Conservation (phyloP, 2,113 vertebrate genomes). For the Thomomys bottae region DNA sequence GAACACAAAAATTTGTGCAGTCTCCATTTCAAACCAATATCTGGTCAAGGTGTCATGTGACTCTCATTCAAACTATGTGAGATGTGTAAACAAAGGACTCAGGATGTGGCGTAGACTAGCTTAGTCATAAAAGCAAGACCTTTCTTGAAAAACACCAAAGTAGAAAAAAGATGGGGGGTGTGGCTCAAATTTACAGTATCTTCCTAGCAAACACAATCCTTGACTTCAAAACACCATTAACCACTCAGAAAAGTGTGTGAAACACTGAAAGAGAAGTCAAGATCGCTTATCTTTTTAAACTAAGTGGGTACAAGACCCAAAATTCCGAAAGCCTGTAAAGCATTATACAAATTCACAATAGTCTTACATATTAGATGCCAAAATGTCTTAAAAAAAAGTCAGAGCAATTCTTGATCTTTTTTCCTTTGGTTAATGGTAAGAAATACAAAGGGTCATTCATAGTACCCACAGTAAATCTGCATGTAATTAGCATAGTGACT, state of each 20-base stretch:
- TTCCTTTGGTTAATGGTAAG: background rate
- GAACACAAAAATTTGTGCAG: no score
- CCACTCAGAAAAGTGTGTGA: background rate
- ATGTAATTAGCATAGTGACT: background rate
- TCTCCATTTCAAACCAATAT: no score
- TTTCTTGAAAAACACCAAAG: no score
- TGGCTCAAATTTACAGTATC: no score
- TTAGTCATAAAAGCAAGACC: no score
- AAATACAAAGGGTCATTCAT: background rate
- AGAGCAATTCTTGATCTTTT: no score
- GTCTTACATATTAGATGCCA: background rate
- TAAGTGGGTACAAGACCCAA: background rate
- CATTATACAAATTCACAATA: background rate
- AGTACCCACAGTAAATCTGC: background rate
- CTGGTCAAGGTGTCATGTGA: no score
- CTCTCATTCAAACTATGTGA: no score
- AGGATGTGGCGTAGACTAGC: no score
- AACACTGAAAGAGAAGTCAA: constrained; percentile 13
- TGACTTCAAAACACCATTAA: background rate
- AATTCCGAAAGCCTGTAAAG: background rate
- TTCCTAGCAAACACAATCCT: no score
- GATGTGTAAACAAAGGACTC: no score
- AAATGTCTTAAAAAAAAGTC: background rate
- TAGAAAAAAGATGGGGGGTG: no score
- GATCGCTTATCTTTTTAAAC: background rate